Base-by-base conservation (phyloP, 2,888 invertebrate genomes). In the Anoncus sp. region DNA sequence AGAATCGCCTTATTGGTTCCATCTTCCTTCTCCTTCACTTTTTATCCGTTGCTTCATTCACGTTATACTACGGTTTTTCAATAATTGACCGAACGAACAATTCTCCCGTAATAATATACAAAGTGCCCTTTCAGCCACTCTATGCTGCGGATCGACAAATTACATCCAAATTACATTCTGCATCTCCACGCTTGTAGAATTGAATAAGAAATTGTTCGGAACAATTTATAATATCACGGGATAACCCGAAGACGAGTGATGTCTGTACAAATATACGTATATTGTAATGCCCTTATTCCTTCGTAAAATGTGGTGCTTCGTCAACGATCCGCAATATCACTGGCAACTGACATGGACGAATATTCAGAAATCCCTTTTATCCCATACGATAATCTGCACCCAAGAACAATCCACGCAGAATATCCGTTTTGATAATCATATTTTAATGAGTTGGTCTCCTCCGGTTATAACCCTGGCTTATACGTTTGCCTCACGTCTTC, bases 51-150 rank as follows among this genome's bases (percentile, higher is more conserved):
- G 12, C 38, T 63, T 40, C 24, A 53, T 43, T 55, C 7, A 40
- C 49, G 38, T 38, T 18, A 24, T 65, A 43, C 43, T 51, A 14
- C 57, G 22, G 20, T 66, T 45, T 67, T 59, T 59, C 27, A 43
- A 65, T 75, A 70, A 75, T 43, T 45, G 43, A 18, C 38, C n/a
- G 27, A 43, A 27, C 20, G 27, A 18, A 57, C 18, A 20, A 38
- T 51, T 27, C 27, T 62, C 18, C 35, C 4, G 18, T 75, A 74
- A 79, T 79, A 83, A 83, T 86, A n/a, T n/a, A n/a, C 84, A 82
- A 85, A 82, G 75, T 49, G n/a, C 24, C 18, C 38, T 6, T 5
- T 14, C 35, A 18, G 35, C 60, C 24, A 7, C 16, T 45, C 1
- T 5, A 20, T 31, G 38, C 14, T 18, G 18, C 6, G 12, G 20